Conservation (phyloP, 2,888 invertebrate species). For the Empis stercorea region DNA sequence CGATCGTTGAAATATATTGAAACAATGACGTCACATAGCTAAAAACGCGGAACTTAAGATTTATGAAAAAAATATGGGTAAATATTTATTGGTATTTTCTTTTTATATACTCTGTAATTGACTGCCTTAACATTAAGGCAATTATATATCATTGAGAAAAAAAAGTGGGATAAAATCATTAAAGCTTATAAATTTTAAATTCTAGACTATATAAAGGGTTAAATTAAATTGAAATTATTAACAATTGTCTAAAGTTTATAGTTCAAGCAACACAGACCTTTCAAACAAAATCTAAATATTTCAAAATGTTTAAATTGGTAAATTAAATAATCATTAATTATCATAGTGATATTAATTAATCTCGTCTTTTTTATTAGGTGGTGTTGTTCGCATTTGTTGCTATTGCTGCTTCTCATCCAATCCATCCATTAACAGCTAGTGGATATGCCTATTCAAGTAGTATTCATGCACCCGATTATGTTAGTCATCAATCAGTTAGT, state of each 20-base stretch:
- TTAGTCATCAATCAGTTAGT: not conserved
- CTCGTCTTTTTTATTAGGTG: slow-evolving; percentile 15
- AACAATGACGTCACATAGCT: too few relatives aligned
- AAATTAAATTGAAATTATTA: too few relatives aligned
- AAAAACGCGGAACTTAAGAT: too few relatives aligned
- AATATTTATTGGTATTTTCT: too few relatives aligned
- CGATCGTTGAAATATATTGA: too few relatives aligned
- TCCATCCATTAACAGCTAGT: slow-evolving; percentile 7
- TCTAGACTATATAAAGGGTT: too few relatives aligned
- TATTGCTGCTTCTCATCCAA: slow-evolving; percentile 13
- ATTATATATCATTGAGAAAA: too few relatives aligned
- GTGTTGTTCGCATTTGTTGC: slow-evolving; percentile 19
- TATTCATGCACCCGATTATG: slow-evolving; percentile 8
- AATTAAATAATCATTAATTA: not conserved
- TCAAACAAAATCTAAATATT: not conserved
- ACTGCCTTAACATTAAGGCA: too few relatives aligned
- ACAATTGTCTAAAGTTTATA: slow-evolving; percentile 1
- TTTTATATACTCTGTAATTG: too few relatives aligned
- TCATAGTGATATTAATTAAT: not conserved
- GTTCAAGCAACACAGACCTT: not conserved
- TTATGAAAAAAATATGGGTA: too few relatives aligned
- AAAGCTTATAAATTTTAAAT: too few relatives aligned
- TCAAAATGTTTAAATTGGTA: not conserved
- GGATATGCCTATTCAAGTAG: slow-evolving; percentile 8
- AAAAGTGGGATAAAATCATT: too few relatives aligned